Conservation (phyloP, 2,888 invertebrate species). For the Amblyjoppa proteus region DNA sequence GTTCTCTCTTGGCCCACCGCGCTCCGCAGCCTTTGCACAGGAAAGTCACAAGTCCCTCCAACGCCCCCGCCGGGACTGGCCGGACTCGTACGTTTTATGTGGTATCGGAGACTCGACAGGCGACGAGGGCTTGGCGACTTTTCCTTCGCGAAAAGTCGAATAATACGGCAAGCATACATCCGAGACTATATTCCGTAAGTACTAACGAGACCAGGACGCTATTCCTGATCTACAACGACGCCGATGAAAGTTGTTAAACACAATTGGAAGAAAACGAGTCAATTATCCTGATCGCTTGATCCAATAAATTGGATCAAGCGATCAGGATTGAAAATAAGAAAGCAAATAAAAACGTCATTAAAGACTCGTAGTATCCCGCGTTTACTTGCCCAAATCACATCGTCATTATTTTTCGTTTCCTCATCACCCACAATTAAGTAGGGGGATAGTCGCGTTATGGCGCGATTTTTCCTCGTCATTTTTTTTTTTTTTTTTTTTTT, state of each 20-base stretch:
- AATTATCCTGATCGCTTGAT: slow-evolving; percentile 20
- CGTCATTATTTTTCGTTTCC: slow-evolving; percentile 58
- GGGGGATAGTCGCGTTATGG: not conserved
- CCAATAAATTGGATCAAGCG: slow-evolving; percentile 41
- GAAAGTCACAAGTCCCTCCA: slow-evolving; percentile 50
- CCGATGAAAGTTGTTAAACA: too few relatives aligned
- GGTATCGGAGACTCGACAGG: not conserved
- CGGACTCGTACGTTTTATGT: slow-evolving; percentile 23
- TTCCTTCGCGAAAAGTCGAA: not conserved
- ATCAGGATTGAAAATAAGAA: slow-evolving; percentile 18
- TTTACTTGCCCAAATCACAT: slow-evolving; percentile 36
- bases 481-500: slow-evolving; percentile 41
- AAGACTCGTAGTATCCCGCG: slow-evolving; percentile 13
- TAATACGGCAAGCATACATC: not conserved
- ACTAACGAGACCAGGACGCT: not conserved
- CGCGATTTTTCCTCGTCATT: slow-evolving; percentile 33
- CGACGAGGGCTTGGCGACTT: not conserved
- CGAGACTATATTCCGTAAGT: not conserved
- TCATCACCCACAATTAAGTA: slow-evolving; percentile 56
- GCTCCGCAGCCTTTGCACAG: not conserved
- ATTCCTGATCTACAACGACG: too few relatives aligned
- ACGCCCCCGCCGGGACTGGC: not conserved
- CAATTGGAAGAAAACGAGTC: slow-evolving; percentile 29
- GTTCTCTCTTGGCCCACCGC: slow-evolving; percentile 42
- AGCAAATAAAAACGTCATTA: slow-evolving; percentile 41